Percentiles rank a stretch among this genome's conserved stretches.
Evolutionary conservation across 2,113 vertebrate species (phyloP).

Genomic region (Lasiurus cinereus): DNA sequence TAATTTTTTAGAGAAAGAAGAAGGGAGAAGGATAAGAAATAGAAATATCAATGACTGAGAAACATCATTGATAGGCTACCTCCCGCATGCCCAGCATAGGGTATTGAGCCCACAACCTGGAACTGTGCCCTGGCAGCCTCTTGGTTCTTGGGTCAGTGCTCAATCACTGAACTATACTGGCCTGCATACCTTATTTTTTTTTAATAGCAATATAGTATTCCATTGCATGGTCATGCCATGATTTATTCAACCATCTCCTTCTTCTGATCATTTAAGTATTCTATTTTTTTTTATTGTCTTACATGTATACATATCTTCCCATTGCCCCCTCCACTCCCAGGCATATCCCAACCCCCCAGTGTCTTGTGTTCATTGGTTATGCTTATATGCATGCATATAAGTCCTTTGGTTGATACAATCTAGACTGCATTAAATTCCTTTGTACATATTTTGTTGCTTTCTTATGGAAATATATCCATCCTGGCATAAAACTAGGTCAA

Average conservation of each 20-base stretch:
- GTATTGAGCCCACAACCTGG: too few species aligned
- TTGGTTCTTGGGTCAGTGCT: too few species aligned
- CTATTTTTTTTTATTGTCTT: background rate
- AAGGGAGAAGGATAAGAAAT: too few species aligned
- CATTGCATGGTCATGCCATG: background rate
- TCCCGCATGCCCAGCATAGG: too few species aligned
- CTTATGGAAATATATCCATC: background rate
- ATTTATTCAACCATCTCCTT: conserved; percentile 14
- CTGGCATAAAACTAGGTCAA: background rate
- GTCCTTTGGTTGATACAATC: background rate
- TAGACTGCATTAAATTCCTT: background rate
- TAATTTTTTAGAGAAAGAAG: background rate
- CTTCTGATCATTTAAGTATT: background rate
- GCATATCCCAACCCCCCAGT: too few species aligned
- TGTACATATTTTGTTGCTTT: background rate
- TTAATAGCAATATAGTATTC: background rate
- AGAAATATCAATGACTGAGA: too few species aligned
- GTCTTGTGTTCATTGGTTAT: too few species aligned
- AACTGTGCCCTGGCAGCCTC: too few species aligned
- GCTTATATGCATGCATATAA: too few species aligned
- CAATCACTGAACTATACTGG: background rate
- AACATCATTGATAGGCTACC: too few species aligned
- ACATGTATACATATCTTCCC: too few species aligned
- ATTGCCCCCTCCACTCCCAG: too few species aligned
- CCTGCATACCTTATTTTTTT: background rate